A percentile compares a stretch with the other conserved stretches of the same genome.
phyloP scores from a whole-genome alignment of 1,140 invertebrate species.

The Riptortus pedestris region DNA sequence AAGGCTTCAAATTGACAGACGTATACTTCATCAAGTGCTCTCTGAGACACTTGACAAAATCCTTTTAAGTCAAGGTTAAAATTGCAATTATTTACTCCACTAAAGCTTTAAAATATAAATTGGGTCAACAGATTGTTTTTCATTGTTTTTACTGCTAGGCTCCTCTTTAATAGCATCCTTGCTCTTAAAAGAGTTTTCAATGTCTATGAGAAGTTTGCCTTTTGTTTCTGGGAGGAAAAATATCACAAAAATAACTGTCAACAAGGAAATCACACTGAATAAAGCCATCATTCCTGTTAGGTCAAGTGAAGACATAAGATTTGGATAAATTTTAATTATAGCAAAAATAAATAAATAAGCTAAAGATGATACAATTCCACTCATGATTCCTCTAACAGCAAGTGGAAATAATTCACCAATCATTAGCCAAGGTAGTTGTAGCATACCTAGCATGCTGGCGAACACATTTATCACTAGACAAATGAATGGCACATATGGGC shows the following conservation, averaged over 20 bases:
- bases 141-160: not conserved
- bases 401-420: constrained; percentile 62
- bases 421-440: constrained; percentile 65
- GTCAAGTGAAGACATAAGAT: constrained; percentile 44
- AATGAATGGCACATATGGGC: constrained; percentile 46
- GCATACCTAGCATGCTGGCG: constrained; percentile 59
- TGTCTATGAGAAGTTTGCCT: constrained; percentile 64
- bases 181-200: constrained; percentile 42
- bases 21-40: too few relatives aligned
- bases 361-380: constrained; percentile 56
- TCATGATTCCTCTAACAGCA: constrained; percentile 52
- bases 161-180: not conserved
- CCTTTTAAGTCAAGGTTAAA: too few relatives aligned
- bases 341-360: constrained; percentile 58
- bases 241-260: constrained; percentile 54
- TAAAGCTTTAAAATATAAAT: constrained; percentile 23
- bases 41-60: too few relatives aligned
- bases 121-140: constrained; percentile 18
- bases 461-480: constrained; percentile 56
- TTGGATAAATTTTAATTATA: constrained; percentile 57
- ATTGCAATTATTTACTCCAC: too few relatives aligned
- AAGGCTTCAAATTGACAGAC: too few relatives aligned
- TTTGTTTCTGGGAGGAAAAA: constrained; percentile 70
- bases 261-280: constrained; percentile 56
- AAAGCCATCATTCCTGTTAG: constrained; percentile 63